Percentiles rank a stretch among this genome's conserved stretches.
Evolutionary conservation across 2,797 vertebrate genomes (phyloP).

Genomic region (Lagodon rhomboides): DNA sequence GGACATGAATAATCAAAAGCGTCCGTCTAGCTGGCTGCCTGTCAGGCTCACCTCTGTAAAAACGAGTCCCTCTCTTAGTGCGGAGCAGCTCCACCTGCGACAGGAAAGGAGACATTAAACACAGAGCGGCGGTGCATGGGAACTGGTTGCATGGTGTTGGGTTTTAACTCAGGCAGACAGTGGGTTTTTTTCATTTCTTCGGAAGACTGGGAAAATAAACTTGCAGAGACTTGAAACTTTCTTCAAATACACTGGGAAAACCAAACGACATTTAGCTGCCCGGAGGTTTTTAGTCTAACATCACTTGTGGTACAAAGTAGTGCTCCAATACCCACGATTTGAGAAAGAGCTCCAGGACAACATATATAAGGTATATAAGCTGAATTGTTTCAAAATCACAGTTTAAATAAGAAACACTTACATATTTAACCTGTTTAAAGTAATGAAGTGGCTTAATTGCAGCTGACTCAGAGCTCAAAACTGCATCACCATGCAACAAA

Average conservation of each 20-base stretch:
- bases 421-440: not conserved
- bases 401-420: not conserved
- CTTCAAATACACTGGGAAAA: not conserved
- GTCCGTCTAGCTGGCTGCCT: slow-evolving; percentile 71
- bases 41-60: slow-evolving; percentile 82
- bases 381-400: not conserved
- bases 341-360: not conserved
- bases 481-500: not conserved
- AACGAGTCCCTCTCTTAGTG: slow-evolving; percentile 82
- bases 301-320: not conserved
- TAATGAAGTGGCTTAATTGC: not conserved
- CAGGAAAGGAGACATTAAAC: slow-evolving; percentile 8
- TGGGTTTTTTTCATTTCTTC: not conserved
- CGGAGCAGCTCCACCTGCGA: slow-evolving; percentile 76
- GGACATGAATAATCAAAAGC: slow-evolving; percentile 78
- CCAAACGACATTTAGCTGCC: not conserved
- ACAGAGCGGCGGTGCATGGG: slow-evolving; percentile 10
- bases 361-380: not conserved
- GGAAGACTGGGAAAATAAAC: slow-evolving; percentile 36
- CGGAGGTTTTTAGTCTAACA: not conserved
- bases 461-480: not conserved
- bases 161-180: slow-evolving; percentile 12
- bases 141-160: slow-evolving; percentile 9
- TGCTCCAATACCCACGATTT: not conserved
- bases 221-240: not conserved